phyloP scores from a whole-genome alignment of 2,113 vertebrate species.

The Syngnathus floridae region DNA sequence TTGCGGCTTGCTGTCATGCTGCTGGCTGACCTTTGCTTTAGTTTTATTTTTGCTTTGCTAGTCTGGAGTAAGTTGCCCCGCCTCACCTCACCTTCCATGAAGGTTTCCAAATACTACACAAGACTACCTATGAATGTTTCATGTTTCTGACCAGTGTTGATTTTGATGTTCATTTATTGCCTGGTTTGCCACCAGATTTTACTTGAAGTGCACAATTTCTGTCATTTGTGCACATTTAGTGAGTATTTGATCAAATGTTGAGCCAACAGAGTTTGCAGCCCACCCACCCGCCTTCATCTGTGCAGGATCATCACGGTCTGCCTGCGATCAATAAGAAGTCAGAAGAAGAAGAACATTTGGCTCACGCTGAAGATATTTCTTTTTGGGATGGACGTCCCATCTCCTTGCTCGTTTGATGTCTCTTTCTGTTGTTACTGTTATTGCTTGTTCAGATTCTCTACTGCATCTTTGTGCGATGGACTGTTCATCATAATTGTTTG shows the following conservation, averaged over 20 bases:
- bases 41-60: slow-evolving; percentile 21
- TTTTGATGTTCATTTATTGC: slow-evolving; percentile 43
- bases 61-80: slow-evolving; percentile 46
- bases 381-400: neutral
- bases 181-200: slow-evolving; percentile 46
- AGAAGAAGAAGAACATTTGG: neutral
- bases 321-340: neutral
- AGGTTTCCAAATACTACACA: slow-evolving; percentile 59
- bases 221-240: slow-evolving; percentile 14
- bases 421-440: neutral
- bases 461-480: neutral
- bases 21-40: slow-evolving; percentile 16
- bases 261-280: too few species aligned
- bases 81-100: slow-evolving; percentile 69
- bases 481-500: slow-evolving; percentile 7
- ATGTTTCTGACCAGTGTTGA: slow-evolving; percentile 43
- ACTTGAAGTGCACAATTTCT: slow-evolving; percentile 55
- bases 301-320: slow-evolving; percentile 4
- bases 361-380: neutral
- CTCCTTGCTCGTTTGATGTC: neutral
- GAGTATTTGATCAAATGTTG: slow-evolving; percentile 7
- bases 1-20: slow-evolving; percentile 17
- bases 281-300: neutral
- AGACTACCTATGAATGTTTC: slow-evolving; percentile 56
- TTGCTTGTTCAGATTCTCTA: neutral